Evolutionary conservation across 2,888 invertebrate species (phyloP), one percentile per base, ranked within the genome.

Genomic region (Leptinotarsa peninsularis): DNA sequence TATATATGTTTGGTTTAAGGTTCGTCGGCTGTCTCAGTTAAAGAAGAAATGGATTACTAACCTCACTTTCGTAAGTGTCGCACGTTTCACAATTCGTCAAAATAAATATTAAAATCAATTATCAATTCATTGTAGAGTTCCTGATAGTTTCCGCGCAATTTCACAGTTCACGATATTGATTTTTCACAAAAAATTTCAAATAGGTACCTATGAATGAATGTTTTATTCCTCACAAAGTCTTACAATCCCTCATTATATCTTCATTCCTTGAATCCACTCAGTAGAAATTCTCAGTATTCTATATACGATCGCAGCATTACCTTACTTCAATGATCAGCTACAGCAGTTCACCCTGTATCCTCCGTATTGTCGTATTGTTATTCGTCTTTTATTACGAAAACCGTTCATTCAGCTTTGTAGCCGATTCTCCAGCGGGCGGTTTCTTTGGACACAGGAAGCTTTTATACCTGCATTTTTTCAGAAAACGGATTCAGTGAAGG

Each of bases 401-500:
- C 18, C 69, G 5, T 58, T 58, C 14, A 43, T 56, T 49, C 68
- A 68, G 23, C 50, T 58, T 70, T 70, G 69, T 70, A 75, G 63
- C 50, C 72, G n/a, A 72, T 66, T 69, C 50, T 66, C 50, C 54
- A 54, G 49, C 49, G 56, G 74, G 69, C 75, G 75, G 75, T 72
- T 72, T 66, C 75, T 75, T 75, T 72, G 69, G 72, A 72, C 60
- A 75, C 75, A 75, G 75, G 72, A 75, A 75, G 75, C 70, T 72
- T 75, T 75, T 75, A 75, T 75, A 75, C 75, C 75, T 75, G 75
- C 69, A 75, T 67, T 71, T 75, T 75, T 75, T 72, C 43, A 43
- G 33, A 69, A 66, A 43, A 72, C 66, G 23, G 21, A 67, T 66
- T 56, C 63, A 66, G 66, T 67, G 54, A 50, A 72, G 33, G 67